Conservation (phyloP, 2,113 vertebrate genomes). For the Egretta garzetta region DNA sequence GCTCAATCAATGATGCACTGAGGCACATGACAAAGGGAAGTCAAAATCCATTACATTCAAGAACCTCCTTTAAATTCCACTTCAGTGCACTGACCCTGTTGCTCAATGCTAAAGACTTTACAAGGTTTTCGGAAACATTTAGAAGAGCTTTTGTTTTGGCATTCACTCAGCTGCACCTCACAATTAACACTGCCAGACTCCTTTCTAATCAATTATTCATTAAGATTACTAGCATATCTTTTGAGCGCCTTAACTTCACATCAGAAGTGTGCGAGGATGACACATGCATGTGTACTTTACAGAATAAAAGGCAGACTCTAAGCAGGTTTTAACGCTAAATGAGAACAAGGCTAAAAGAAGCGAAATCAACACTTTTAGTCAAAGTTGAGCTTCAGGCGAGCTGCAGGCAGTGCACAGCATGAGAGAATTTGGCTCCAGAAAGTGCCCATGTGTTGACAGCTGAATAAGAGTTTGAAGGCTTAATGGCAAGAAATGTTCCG, state of each 20-base stretch:
- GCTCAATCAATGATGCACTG: slow-evolving; percentile 89
- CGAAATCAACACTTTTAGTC: slow-evolving; percentile 92
- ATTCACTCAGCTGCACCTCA: slow-evolving; percentile 71
- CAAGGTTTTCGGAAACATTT: slow-evolving; percentile 74
- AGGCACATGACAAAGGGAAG: slow-evolving; percentile 88
- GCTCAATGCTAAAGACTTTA: slow-evolving; percentile 81
- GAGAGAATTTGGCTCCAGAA: slow-evolving; percentile 87
- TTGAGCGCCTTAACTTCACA: slow-evolving; percentile 73
- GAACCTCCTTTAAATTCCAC: slow-evolving; percentile 84
- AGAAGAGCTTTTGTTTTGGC: slow-evolving; percentile 72
- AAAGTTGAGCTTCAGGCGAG: slow-evolving; percentile 91
- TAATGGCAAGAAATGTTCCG: slow-evolving; percentile 83
- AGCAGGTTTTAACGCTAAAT: slow-evolving; percentile 85
- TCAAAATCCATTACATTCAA: slow-evolving; percentile 90
- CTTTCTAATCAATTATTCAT: slow-evolving; percentile 78
- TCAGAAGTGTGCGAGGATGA: slow-evolving; percentile 69
- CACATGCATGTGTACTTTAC: slow-evolving; percentile 73
- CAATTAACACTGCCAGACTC: slow-evolving; percentile 77
- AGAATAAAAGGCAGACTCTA: slow-evolving; percentile 79
- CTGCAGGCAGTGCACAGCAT: slow-evolving; percentile 89
- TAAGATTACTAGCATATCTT: slow-evolving; percentile 73
- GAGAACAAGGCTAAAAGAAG: slow-evolving; percentile 91
- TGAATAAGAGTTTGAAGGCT: slow-evolving; percentile 85
- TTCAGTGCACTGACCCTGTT: slow-evolving; percentile 82
- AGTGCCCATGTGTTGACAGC: slow-evolving; percentile 90